These are phyloP conservation scores for Phylloscopus trochilus DNA, from an alignment of 2,113 vertebrate species.

Conservation along the genomic window DNA sequence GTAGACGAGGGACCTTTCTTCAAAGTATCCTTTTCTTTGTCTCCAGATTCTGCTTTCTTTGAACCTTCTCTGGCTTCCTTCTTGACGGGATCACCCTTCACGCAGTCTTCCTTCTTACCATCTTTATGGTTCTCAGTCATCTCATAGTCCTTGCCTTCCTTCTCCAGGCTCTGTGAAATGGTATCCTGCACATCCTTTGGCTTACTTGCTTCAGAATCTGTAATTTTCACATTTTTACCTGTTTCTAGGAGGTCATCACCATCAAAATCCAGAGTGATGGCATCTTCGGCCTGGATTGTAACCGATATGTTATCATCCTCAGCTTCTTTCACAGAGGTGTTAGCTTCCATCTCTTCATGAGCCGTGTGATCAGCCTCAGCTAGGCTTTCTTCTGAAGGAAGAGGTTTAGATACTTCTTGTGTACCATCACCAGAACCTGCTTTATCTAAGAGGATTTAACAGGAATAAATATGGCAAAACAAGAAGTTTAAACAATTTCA, in stretches of 20 bases:
- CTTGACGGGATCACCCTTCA: conserved; percentile 89
- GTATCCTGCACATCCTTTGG: conserved; percentile 87
- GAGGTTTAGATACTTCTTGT: conserved; percentile 98
- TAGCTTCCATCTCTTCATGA: conserved; percentile 86
- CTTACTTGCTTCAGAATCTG: conserved; percentile 98
- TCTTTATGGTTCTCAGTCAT: conserved; percentile 90
- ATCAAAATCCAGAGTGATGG: conserved; percentile 99
- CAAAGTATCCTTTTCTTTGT: conserved; percentile 99
- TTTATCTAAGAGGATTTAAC: conserved; percentile 99
- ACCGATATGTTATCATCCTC: conserved; percentile 99
- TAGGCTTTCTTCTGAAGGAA: conserved; percentile 91
- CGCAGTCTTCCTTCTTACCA: conserved; percentile 94
- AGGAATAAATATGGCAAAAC: conserved; percentile 99
- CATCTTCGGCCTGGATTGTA: conserved; percentile 99
- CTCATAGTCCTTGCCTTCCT: conserved; percentile 89
- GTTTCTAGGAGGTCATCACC: conserved; percentile 99
- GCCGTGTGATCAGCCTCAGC: conserved; percentile 84
- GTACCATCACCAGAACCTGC: conserved; percentile 99
- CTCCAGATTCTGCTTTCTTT: conserved; percentile 98
- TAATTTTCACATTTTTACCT: conserved; percentile 99
- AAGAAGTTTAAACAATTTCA: conserved; percentile 97
- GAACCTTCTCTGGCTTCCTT: conserved; percentile 93
- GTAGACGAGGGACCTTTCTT: conserved; percentile 99
- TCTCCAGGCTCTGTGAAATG: conserved; percentile 87
- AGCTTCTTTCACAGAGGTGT: conserved; percentile 89